Percentiles rank a stretch among this genome's conserved stretches.
Conservation (phyloP, 35 echinoderm and acorn worm genomes). For the Hemicentrotus pulcherrimus region DNA sequence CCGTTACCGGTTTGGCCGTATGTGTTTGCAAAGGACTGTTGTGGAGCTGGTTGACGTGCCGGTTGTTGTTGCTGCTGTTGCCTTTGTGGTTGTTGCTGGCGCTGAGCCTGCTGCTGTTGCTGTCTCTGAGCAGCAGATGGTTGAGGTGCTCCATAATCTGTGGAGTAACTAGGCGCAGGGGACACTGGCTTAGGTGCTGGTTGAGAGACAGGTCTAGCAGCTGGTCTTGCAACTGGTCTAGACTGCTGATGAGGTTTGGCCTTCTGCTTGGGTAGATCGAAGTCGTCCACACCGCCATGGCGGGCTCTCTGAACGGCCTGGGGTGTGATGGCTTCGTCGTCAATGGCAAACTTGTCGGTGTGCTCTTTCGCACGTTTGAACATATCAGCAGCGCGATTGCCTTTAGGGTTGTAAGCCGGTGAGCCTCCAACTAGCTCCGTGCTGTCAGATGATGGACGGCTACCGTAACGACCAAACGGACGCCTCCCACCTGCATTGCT, state of each 20-base stretch:
- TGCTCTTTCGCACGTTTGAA: constrained; percentile 34
- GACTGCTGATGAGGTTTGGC: background rate
- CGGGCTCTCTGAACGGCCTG: constrained; percentile 1
- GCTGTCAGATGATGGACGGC: constrained; percentile 8
- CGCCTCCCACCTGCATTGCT: background rate
- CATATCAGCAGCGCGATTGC: constrained; percentile 40
- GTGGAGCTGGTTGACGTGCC: background rate
- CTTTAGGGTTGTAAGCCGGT: background rate
- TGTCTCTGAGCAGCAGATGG: background rate
- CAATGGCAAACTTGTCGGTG: constrained; percentile 44
- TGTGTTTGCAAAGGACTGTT: background rate
- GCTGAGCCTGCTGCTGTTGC: background rate
- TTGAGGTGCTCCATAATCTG: background rate
- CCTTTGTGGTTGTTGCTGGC: background rate
- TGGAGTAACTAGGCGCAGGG: background rate
- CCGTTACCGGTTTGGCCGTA: background rate
- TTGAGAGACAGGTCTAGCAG: constrained; percentile 17
- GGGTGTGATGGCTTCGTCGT: background rate
- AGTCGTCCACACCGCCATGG: background rate
- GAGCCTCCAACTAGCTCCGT: background rate
- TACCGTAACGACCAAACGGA: constrained; percentile 10
- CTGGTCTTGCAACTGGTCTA: constrained; percentile 13
- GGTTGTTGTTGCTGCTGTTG: constrained; percentile 1
- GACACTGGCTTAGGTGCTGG: background rate
- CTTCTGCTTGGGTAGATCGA: background rate